These are phyloP conservation scores for Campaea margaritaria DNA, from an alignment of 2,888 invertebrate genomes.

Conservation along the genomic window DNA sequence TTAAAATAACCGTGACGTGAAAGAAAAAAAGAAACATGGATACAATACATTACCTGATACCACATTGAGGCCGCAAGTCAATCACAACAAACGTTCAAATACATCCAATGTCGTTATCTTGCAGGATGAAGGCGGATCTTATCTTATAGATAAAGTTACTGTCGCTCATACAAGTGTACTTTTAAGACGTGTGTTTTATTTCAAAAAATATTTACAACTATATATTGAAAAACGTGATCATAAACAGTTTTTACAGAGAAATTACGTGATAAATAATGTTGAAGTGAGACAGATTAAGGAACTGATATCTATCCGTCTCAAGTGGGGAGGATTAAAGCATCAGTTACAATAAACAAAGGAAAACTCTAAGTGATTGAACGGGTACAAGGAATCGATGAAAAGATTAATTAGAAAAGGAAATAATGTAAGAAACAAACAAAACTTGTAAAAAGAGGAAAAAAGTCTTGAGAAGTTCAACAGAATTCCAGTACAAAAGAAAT, in stretches of 20 bases:
- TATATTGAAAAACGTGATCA: conserved; percentile 1
- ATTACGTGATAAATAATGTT: not conserved
- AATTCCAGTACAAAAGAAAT: too few relatives aligned
- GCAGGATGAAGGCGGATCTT: conserved; percentile 58
- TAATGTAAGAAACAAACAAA: too few relatives aligned
- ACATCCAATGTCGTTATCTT: conserved; percentile 53
- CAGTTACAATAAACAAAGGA: too few relatives aligned
- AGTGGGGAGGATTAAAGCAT: too few relatives aligned
- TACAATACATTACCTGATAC: conserved; percentile 3
- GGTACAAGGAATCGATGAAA: too few relatives aligned
- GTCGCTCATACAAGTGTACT: conserved; percentile 29
- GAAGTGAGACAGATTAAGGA: not conserved
- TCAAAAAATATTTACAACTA: conserved; percentile 3
- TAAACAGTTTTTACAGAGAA: not conserved
- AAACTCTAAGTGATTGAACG: too few relatives aligned
- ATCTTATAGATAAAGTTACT: conserved; percentile 59
- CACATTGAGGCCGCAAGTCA: conserved; percentile 37
- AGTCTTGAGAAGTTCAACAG: too few relatives aligned
- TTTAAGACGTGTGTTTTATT: conserved; percentile 20
- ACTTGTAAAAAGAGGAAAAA: too few relatives aligned
- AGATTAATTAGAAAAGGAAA: too few relatives aligned
- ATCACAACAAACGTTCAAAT: conserved; percentile 38
- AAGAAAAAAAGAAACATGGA: too few relatives aligned
- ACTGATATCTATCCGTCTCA: not conserved
- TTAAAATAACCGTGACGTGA: too few relatives aligned